phyloP scores from a whole-genome alignment of 2,113 vertebrate species.

The Spea bombifrons region DNA sequence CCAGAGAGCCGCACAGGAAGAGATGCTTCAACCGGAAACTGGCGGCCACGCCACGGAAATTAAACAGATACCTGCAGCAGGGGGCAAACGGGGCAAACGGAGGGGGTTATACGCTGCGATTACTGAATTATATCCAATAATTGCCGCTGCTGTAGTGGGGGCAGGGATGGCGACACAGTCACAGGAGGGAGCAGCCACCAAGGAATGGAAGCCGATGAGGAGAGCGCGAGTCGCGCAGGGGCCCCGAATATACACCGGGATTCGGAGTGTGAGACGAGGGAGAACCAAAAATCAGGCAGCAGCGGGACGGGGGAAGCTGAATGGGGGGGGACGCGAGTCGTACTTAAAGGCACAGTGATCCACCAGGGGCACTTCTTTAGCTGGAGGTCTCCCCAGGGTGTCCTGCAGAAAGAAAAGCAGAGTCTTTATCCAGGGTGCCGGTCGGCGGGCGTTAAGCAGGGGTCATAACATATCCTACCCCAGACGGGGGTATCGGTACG shows the following conservation, averaged over 20 bases:
- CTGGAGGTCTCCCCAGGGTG: slow-evolving; percentile 86
- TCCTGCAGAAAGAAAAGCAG: slow-evolving; percentile 69
- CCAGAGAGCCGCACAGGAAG: slow-evolving; percentile 89
- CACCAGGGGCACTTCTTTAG: slow-evolving; percentile 87
- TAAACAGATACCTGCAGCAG: slow-evolving; percentile 86
- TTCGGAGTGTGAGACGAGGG: background rate
- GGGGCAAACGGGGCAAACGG: background rate
- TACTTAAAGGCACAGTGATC: slow-evolving; percentile 98
- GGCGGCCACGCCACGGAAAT: slow-evolving; percentile 95
- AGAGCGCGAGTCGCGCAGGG: background rate
- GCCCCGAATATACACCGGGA: background rate
- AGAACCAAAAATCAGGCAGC: background rate
- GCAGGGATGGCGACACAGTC: no score
- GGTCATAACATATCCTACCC: no score
- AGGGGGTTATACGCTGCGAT: no score
- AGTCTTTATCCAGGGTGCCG: no score
- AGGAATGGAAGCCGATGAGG: background rate
- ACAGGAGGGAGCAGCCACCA: no score
- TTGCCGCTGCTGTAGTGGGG: no score
- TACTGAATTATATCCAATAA: no score
- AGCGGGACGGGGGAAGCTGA: background rate
- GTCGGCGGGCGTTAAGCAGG: no score
- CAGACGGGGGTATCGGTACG: no score
- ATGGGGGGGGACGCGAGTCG: slow-evolving; percentile 44
- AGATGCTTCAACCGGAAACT: slow-evolving; percentile 97